Evolutionary conservation across 2,888 invertebrate genomes (phyloP).

Genomic region (Leucophora obtusa): DNA sequence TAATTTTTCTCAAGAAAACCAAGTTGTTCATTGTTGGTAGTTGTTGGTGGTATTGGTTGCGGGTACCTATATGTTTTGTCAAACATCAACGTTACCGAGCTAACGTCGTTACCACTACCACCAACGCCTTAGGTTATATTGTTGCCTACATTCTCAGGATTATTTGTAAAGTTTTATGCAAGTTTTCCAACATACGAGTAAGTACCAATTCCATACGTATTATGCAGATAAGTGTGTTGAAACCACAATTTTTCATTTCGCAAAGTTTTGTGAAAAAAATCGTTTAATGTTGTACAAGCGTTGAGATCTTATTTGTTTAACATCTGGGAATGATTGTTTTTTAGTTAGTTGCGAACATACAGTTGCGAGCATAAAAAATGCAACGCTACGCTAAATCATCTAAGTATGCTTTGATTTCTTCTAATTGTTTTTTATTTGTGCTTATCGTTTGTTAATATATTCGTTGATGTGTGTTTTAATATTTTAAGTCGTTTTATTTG

Average conservation of each 20-base stretch:
- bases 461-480: too few relatives aligned
- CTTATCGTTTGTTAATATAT: too few relatives aligned
- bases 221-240: conserved; percentile 37
- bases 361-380: too few relatives aligned
- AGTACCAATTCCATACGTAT: not conserved
- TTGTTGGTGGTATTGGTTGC: not conserved
- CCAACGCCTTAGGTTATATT: conserved; percentile 48
- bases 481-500: too few relatives aligned
- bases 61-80: conserved; percentile 26
- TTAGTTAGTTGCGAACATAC: not conserved
- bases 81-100: conserved; percentile 39
- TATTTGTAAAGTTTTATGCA: conserved; percentile 31
- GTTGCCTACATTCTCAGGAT: conserved; percentile 54
- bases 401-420: too few relatives aligned
- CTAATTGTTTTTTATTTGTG: too few relatives aligned
- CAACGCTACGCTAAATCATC: too few relatives aligned
- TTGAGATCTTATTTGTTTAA: conserved; percentile 60
- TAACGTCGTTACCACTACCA: conserved; percentile 8
- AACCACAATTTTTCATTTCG: conserved; percentile 46
- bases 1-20: conserved; percentile 33
- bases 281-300: conserved; percentile 13
- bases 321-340: conserved; percentile 55
- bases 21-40: conserved; percentile 10
- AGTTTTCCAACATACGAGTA: not conserved
- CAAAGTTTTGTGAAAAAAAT: conserved; percentile 4